These are phyloP conservation scores for Melanotus villosus DNA, from an alignment of 2,888 invertebrate genomes.

Conservation along the genomic window DNA sequence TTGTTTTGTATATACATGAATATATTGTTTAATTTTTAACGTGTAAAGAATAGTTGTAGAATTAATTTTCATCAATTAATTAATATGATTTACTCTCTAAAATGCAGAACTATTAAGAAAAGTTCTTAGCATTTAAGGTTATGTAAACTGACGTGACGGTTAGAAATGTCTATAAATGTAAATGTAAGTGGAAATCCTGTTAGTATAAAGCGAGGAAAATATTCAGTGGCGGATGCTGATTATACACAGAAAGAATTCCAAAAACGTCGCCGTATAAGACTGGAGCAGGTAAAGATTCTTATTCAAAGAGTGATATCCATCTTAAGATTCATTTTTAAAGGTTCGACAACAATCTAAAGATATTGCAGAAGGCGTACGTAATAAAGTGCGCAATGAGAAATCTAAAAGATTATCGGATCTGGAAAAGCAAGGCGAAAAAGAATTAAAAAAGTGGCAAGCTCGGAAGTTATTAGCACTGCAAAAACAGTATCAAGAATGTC, in stretches of 20 bases:
- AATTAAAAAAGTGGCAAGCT: constrained; percentile 71
- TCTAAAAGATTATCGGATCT: constrained; percentile 69
- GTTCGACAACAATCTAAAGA: constrained; percentile 76
- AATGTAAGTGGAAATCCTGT: constrained; percentile 73
- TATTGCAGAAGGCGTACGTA: constrained; percentile 71
- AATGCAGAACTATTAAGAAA: too few relatives aligned
- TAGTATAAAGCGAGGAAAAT: constrained; percentile 68
- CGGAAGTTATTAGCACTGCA: constrained; percentile 69
- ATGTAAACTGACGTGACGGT: constrained; percentile 27
- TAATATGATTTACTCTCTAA: too few relatives aligned
- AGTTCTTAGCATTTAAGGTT: constrained; percentile 37
- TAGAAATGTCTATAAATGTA: constrained; percentile 74
- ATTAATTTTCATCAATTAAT: too few relatives aligned
- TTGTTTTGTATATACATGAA: too few relatives aligned
- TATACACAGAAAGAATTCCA: constrained; percentile 71
- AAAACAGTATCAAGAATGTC: constrained; percentile 69
- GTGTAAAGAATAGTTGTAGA: too few relatives aligned
- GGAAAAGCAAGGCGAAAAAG: constrained; percentile 69
- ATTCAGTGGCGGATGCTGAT: constrained; percentile 71
- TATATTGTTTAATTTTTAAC: too few relatives aligned
- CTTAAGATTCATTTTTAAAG: constrained; percentile 60
- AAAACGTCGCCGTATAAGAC: constrained; percentile 72
- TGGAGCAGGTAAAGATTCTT: constrained; percentile 72
- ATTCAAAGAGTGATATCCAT: background rate
- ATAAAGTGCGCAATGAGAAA: constrained; percentile 71